Evolutionary conservation across 2,113 vertebrate genomes (phyloP), one percentile per base, ranked within the genome.

Genomic region (Tenebrosternarchus preto): DNA sequence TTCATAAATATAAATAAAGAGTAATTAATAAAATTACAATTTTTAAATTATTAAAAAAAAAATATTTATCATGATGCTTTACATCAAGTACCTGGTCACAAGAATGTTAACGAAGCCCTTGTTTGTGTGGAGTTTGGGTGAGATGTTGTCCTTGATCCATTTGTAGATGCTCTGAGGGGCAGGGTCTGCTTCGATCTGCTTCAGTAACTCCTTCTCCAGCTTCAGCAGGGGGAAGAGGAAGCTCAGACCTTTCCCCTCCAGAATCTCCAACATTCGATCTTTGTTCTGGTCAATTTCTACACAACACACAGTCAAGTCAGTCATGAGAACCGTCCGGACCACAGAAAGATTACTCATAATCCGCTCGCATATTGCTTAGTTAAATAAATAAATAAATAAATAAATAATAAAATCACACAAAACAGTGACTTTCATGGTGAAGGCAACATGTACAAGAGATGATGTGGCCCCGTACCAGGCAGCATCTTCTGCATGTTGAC

Each of bases 401-500:
- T n/a, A n/a, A n/a, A n/a, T n/a, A n/a, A n/a, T n/a, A n/a, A n/a
- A n/a, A n/a, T n/a, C n/a, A n/a, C n/a, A n/a, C n/a, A n/a, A n/a
- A n/a, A n/a, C n/a, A n/a, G n/a, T n/a, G n/a, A n/a, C n/a, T n/a
- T n/a, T n/a, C n/a, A n/a, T n/a, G n/a, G n/a, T n/a, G n/a, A n/a
- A n/a, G n/a, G n/a, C n/a, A 15, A 67, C 4, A 11, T 25, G 1
- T 3, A 46, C 15, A 22, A 72, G 12, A 17, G 20, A 0, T 46
- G 6, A 16, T 5, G 7, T 2, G 15, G 11, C 0, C 20, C 73
- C 95, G 85, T 91, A 99, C 98, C 98, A 92, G 98, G 98, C 76
- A 99, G 92, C 98, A 99, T 99, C 91, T 98, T 99, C 92, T 98
- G 97, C 98, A 99, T 99, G 85, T 97, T 98, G 92, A 99, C 96